A percentile compares a stretch with the other conserved stretches of the same genome.
Evolutionary conservation across 2,888 invertebrate species (phyloP).

Genomic region (Homarus gammarus): DNA sequence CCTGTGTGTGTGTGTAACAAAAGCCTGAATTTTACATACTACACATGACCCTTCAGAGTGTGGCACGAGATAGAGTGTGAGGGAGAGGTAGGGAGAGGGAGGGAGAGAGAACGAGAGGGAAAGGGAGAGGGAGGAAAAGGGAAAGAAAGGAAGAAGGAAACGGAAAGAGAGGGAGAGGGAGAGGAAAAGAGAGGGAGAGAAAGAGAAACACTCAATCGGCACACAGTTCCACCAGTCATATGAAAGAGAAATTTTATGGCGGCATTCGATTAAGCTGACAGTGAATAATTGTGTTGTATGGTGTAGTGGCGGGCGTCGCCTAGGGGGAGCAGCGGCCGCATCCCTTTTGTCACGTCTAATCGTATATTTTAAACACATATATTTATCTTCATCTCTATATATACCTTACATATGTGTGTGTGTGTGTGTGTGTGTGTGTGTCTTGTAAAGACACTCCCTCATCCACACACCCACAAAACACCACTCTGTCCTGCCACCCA

Average conservation of each 20-base stretch:
- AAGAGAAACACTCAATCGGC: background rate
- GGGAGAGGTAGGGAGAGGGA: background rate
- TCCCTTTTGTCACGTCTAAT: no score
- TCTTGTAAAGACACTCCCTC: no score
- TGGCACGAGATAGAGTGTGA: background rate
- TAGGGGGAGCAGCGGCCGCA: no score
- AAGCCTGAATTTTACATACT: no score
- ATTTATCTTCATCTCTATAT: no score
- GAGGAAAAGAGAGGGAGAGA: background rate
- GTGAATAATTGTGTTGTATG: conserved; percentile 8
- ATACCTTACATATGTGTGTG: no score
- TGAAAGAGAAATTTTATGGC: conserved; percentile 19
- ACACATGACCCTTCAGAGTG: background rate
- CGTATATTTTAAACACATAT: no score
- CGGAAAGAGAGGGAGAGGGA: background rate
- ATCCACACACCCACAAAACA: no score
- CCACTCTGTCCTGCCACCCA: no score
- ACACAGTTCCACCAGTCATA: background rate
- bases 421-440: no score
- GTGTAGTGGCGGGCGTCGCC: background rate
- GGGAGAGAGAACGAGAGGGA: conserved; percentile 2
- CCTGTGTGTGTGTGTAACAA: no score
- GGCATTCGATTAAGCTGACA: background rate
- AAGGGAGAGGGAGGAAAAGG: background rate
- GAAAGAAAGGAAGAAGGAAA: background rate